These are phyloP conservation scores for Phoxinus dragarum DNA, from an alignment of 2,797 vertebrate genomes.

Conservation along the genomic window DNA sequence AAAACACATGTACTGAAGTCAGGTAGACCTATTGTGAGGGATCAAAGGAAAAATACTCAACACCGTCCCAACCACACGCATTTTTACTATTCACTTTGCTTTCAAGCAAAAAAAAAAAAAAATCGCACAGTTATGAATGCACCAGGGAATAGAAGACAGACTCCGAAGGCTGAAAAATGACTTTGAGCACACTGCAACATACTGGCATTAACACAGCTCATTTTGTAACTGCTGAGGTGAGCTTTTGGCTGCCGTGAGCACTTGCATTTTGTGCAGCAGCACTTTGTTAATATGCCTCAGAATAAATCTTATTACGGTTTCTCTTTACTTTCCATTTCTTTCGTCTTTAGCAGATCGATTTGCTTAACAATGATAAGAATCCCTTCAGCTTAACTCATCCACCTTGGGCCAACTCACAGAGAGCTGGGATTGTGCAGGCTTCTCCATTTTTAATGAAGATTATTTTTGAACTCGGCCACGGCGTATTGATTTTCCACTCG, in stretches of 20 bases:
- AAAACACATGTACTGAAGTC: neutral
- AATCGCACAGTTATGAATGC: conserved; percentile 31
- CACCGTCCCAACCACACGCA: neutral
- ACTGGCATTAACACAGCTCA: conserved; percentile 63
- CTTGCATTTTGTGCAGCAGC: conserved; percentile 58
- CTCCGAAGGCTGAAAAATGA: conserved; percentile 55
- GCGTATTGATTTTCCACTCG: conserved; percentile 73
- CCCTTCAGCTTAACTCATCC: conserved; percentile 65
- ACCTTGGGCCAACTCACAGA: conserved; percentile 58
- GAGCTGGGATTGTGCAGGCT: conserved; percentile 55
- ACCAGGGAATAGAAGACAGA: conserved; percentile 44
- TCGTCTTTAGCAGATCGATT: conserved; percentile 67
- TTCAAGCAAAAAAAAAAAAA: conserved; percentile 18
- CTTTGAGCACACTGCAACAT: conserved; percentile 40
- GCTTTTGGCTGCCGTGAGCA: conserved; percentile 53
- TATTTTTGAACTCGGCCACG: conserved; percentile 70
- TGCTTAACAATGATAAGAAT: conserved; percentile 73
- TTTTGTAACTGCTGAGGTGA: conserved; percentile 66
- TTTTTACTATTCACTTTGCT: conserved; percentile 46
- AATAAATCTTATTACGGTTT: conserved; percentile 65
- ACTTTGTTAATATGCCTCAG: conserved; percentile 65
- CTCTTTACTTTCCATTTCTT: conserved; percentile 57
- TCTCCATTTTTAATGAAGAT: conserved; percentile 73
- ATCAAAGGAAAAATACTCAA: neutral
- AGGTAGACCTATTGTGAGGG: neutral